Conservation (phyloP, 2,888 invertebrate species). For the Aphidius colemani region DNA sequence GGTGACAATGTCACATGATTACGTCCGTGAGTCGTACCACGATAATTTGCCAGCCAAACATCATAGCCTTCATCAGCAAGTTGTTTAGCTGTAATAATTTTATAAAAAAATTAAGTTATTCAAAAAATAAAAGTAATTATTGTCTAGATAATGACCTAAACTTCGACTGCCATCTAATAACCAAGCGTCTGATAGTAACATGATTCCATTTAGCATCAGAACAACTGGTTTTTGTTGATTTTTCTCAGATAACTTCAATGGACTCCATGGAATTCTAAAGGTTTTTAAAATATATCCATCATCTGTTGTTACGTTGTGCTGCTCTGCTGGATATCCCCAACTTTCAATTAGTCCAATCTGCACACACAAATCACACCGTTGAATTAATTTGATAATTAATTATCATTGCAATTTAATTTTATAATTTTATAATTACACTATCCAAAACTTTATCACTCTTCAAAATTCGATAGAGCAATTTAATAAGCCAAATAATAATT, state of each 20-base stretch:
- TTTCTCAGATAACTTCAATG: slow-evolving; percentile 31
- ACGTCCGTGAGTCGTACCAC: slow-evolving; percentile 62
- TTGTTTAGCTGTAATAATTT: slow-evolving; percentile 53
- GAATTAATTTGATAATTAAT: no score
- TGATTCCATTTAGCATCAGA: slow-evolving; percentile 45
- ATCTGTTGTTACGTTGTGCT: slow-evolving; percentile 44
- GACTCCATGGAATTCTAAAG: slow-evolving; percentile 46
- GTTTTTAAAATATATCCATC: slow-evolving; percentile 47
- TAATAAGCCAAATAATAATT: no score
- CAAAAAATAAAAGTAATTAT: no score
- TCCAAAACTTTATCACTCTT: no score
- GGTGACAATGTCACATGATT: slow-evolving; percentile 60
- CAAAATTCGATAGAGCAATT: no score
- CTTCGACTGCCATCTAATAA: slow-evolving; percentile 46
- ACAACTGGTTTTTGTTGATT: slow-evolving; percentile 40
- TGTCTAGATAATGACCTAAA: slow-evolving; percentile 27
- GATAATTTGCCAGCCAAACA: slow-evolving; percentile 65
- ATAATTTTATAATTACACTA: no score
- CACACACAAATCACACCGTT: not conserved
- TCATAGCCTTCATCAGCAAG: slow-evolving; percentile 67
- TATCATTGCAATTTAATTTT: no score
- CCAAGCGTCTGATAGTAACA: slow-evolving; percentile 49
- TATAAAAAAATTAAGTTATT: no score
- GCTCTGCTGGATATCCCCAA: slow-evolving; percentile 45
- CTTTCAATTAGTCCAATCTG: not conserved